A percentile compares a stretch with the other conserved stretches of the same genome.
These are phyloP conservation scores for Rhinopomastus cyanomelas DNA, from an alignment of 2,113 vertebrate genomes.

Conservation along the genomic window DNA sequence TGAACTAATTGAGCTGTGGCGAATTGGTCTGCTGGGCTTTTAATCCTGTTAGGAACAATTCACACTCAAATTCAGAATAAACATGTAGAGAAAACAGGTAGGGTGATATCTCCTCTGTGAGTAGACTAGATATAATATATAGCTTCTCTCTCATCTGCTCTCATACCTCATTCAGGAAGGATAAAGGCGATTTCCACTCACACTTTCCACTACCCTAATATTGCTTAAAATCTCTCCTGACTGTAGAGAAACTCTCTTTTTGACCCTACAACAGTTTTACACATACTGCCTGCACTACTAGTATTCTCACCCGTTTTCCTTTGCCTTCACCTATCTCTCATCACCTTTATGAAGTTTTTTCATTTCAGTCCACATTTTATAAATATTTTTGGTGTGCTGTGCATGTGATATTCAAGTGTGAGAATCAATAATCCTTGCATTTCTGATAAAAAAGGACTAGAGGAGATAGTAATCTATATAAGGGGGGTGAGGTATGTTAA, in stretches of 20 bases:
- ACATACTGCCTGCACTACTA: neutral
- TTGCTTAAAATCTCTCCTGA: neutral
- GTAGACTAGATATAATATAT: neutral
- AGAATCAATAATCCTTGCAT: neutral
- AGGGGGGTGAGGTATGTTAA: too few species aligned
- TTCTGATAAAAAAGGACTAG: neutral
- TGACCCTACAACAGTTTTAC: neutral
- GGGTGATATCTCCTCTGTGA: neutral
- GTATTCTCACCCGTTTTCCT: neutral
- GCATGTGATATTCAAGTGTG: neutral
- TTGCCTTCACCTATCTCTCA: neutral
- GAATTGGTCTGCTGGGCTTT: slow-evolving; percentile 41
- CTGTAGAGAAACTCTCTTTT: neutral
- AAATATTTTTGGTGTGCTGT: neutral
- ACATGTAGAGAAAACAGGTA: neutral
- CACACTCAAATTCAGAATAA: neutral
- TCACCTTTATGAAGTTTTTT: neutral
- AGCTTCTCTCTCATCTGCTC: neutral
- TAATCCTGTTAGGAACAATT: slow-evolving; percentile 23
- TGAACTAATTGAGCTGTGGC: slow-evolving; percentile 48
- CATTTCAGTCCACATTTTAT: neutral
- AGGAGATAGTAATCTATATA: neutral
- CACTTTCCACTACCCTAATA: neutral
- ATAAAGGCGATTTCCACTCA: neutral
- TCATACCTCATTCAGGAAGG: neutral